Percentiles rank a stretch among this genome's conserved stretches.
Evolutionary conservation across 1,140 invertebrate species (phyloP).

Genomic region (Orius laevigatus): DNA sequence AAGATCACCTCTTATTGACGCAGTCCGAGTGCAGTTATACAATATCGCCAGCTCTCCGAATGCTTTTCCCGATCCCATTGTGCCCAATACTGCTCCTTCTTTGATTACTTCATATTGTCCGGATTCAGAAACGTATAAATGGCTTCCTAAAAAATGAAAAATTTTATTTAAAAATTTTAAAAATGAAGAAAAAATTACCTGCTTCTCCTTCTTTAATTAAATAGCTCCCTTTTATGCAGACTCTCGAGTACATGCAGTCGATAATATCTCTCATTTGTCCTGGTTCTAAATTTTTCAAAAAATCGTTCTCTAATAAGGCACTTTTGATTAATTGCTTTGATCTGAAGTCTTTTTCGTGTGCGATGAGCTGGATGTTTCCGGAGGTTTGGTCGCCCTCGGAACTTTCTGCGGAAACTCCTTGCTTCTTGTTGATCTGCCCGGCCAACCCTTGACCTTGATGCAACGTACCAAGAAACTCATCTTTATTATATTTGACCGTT

Average conservation of each 20-base stretch:
- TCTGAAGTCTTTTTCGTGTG: constrained; percentile 47
- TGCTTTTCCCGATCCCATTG: constrained; percentile 66
- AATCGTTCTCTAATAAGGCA: constrained; percentile 76
- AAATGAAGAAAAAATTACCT: constrained; percentile 33
- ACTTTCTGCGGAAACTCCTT: constrained; percentile 57
- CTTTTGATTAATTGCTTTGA: constrained; percentile 48
- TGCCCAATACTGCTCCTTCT: constrained; percentile 53
- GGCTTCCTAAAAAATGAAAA: constrained; percentile 35
- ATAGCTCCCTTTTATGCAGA: constrained; percentile 51
- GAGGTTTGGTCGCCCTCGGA: constrained; percentile 31
- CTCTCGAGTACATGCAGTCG: constrained; percentile 76
- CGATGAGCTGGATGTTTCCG: constrained; percentile 30
- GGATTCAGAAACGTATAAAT: constrained; percentile 64
- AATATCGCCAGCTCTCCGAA: constrained; percentile 87
- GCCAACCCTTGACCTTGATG: constrained; percentile 31
- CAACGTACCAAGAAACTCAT: constrained; percentile 30
- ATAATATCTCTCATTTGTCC: constrained; percentile 69
- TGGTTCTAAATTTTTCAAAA: constrained; percentile 77
- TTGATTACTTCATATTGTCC: constrained; percentile 79
- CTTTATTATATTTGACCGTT: constrained; percentile 30
- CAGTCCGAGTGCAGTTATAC: constrained; percentile 74
- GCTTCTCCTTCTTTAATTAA: constrained; percentile 79
- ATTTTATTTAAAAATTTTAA: background rate
- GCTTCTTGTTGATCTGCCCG: constrained; percentile 36
- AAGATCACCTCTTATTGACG: constrained; percentile 60